Conservation (phyloP, 2,888 invertebrate genomes). For the Drosophila ezoana region DNA sequence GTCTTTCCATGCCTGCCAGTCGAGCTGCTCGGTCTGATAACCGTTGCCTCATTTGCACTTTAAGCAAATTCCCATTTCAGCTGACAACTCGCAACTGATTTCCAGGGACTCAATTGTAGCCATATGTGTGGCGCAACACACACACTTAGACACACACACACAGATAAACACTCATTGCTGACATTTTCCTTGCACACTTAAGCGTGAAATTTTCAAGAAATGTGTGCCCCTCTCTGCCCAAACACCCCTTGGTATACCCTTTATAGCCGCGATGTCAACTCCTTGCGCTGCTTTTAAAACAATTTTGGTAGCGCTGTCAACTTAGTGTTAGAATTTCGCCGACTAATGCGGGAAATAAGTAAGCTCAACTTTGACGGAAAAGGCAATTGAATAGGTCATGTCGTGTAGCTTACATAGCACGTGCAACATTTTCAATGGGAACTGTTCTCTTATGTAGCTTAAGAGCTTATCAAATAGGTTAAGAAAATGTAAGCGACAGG, state of each 20-base stretch:
- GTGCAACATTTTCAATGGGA: constrained; percentile 11
- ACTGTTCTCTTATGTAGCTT: constrained; percentile 4
- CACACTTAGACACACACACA: constrained; percentile 17
- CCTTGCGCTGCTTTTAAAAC: constrained; percentile 36
- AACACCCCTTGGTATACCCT: background rate
- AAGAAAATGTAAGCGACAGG: too few species aligned
- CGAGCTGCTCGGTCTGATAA: constrained; percentile 13
- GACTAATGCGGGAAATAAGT: constrained; percentile 43
- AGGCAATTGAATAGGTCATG: constrained; percentile 18
- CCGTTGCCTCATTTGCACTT: constrained; percentile 60
- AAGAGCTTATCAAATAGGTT: constrained; percentile 9
- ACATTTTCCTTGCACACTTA: constrained; percentile 19
- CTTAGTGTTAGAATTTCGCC: constrained; percentile 49
- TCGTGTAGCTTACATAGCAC: constrained; percentile 5
- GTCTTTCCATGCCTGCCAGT: constrained; percentile 31
- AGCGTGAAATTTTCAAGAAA: constrained; percentile 54
- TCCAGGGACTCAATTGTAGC: constrained; percentile 38
- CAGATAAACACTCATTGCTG: constrained; percentile 14
- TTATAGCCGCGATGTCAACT: background rate
- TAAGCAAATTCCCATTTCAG: constrained; percentile 41
- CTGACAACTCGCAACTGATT: constrained; percentile 57
- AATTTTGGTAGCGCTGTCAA: constrained; percentile 45
- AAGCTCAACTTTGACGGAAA: constrained; percentile 12
- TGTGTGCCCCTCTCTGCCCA: constrained; percentile 8
- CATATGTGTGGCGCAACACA: constrained; percentile 36